Percentiles rank a stretch among this genome's conserved stretches.
phyloP scores from a whole-genome alignment of 2,113 vertebrate genomes.

The Eleginops maclovinus region DNA sequence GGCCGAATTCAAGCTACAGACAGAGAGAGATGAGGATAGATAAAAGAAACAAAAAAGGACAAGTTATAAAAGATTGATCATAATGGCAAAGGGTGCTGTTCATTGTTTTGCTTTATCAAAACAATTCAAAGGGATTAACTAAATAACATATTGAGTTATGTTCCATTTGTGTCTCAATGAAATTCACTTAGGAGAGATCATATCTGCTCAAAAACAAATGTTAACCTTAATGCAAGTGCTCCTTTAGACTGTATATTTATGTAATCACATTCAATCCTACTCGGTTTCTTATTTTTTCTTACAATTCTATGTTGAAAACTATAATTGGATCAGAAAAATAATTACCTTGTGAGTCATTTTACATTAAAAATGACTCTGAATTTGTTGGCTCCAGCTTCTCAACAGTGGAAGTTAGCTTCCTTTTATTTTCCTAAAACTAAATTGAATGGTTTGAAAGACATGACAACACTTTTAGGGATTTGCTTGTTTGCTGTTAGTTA shows the following conservation, averaged over 20 bases:
- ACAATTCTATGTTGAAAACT: not conserved
- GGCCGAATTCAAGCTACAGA: conserved; percentile 68
- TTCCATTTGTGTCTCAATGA: conserved; percentile 19
- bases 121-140: conserved; percentile 33
- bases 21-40: conserved; percentile 49
- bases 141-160: conserved; percentile 8
- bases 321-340: too few relatives aligned
- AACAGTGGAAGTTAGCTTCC: not conserved
- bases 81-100: conserved; percentile 31
- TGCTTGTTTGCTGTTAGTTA: not conserved
- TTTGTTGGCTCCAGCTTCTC: not conserved
- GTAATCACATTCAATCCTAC: too few relatives aligned
- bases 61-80: conserved; percentile 45
- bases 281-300: not conserved
- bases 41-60: conserved; percentile 59
- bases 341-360: not conserved
- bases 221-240: not conserved
- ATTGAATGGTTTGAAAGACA: not conserved
- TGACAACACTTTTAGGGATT: not conserved
- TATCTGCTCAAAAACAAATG: not conserved
- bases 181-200: conserved; percentile 21
- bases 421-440: not conserved
- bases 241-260: not conserved
- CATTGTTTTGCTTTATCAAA: conserved; percentile 24
- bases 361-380: not conserved